These are phyloP conservation scores for Astreopora myriophthalma DNA, from an alignment of 64 coral and sea anemone species.

Conservation along the genomic window DNA sequence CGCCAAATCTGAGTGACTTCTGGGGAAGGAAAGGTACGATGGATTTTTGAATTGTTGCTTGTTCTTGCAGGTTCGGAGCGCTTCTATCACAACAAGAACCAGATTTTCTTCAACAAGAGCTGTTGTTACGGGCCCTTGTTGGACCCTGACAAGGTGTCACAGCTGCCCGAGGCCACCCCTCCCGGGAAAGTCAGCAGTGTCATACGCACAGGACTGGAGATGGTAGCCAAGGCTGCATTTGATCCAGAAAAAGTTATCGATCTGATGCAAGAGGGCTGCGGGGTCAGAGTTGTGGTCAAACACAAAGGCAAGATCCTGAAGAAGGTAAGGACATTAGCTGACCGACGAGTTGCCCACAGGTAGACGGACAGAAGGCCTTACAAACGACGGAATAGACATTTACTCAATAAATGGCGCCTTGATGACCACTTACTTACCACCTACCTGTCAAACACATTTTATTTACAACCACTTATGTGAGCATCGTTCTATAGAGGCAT, in stretches of 20 bases:
- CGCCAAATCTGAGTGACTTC: background rate
- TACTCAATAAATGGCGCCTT: too few relatives aligned
- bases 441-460: too few relatives aligned
- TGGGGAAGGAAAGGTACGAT: background rate
- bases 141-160: conserved; percentile 90
- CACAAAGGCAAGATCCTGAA: conserved; percentile 95
- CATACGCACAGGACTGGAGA: conserved; percentile 90
- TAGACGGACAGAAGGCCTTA: too few relatives aligned
- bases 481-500: too few relatives aligned
- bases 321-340: conserved; percentile 77
- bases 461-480: too few relatives aligned
- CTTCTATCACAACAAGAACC: conserved; percentile 99
- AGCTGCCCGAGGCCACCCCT: conserved; percentile 90
- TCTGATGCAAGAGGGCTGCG: conserved; percentile 98
- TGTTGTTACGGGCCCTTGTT: conserved; percentile 93
- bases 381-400: too few relatives aligned
- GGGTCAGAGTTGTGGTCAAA: conserved; percentile 87
- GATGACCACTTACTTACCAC: too few relatives aligned
- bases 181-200: conserved; percentile 97
- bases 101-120: conserved; percentile 98
- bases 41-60: background rate
- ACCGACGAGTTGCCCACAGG: too few relatives aligned
- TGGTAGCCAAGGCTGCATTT: conserved; percentile 91
- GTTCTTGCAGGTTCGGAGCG: conserved; percentile 84
- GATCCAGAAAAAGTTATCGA: conserved; percentile 97